Conservation (phyloP, 2,113 vertebrate species). For the Triplophysa dalaica region DNA sequence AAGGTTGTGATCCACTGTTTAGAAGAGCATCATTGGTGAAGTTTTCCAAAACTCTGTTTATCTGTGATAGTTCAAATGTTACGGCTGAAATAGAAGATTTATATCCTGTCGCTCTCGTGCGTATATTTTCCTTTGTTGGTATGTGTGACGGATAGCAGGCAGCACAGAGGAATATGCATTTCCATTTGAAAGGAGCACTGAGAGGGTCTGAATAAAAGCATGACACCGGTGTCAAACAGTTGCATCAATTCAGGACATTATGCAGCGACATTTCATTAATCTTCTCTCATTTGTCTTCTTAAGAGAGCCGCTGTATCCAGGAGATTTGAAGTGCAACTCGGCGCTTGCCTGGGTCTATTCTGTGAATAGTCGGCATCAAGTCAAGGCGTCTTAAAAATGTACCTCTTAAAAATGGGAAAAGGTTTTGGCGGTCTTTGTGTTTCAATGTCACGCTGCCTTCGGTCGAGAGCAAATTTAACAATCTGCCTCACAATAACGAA, state of each 20-base stretch:
- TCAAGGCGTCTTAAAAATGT: slow-evolving; percentile 5
- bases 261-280: slow-evolving; percentile 27
- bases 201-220: slow-evolving; percentile 39
- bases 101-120: not conserved
- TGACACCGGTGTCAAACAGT: slow-evolving; percentile 18
- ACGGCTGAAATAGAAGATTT: not conserved
- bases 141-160: slow-evolving; percentile 5
- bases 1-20: not conserved
- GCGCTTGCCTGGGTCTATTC: slow-evolving; percentile 10
- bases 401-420: slow-evolving; percentile 8
- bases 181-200: slow-evolving; percentile 44
- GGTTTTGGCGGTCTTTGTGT: slow-evolving; percentile 18
- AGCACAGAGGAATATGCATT: slow-evolving; percentile 42
- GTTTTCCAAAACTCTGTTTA: not conserved
- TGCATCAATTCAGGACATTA: slow-evolving; percentile 35
- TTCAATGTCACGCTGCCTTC: slow-evolving; percentile 32
- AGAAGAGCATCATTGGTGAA: not conserved
- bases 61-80: not conserved
- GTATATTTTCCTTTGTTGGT: slow-evolving; percentile 25
- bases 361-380: not conserved
- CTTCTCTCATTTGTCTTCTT: slow-evolving; percentile 28
- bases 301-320: not conserved
- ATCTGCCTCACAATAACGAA: slow-evolving; percentile 17
- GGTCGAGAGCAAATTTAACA: slow-evolving; percentile 39
- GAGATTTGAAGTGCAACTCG: not conserved